phyloP scores from a whole-genome alignment of 1,140 invertebrate genomes.

The Schmidtea mediterranea region DNA sequence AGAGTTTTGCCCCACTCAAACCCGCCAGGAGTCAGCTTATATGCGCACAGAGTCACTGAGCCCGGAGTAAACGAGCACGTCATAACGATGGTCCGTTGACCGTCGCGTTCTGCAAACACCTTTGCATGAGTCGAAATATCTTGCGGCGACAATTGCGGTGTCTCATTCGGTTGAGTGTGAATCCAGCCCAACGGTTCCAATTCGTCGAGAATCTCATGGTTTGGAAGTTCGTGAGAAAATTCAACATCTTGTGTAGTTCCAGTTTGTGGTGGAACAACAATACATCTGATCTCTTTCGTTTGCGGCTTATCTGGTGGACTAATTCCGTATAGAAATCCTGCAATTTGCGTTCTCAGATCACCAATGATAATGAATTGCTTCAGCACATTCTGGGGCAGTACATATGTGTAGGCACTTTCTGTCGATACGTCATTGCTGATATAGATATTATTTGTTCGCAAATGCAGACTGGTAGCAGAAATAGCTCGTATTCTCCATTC shows the following conservation, averaged over 20 bases:
- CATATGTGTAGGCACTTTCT: constrained; percentile 93
- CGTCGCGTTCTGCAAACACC: constrained; percentile 93
- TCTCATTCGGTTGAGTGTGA: constrained; percentile 94
- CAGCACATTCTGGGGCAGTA: constrained; percentile 84
- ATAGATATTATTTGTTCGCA: constrained; percentile 95
- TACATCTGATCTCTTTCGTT: constrained; percentile 90
- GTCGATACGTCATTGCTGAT: constrained; percentile 96
- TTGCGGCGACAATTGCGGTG: constrained; percentile 87
- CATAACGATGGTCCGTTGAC: constrained; percentile 94
- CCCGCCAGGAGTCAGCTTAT: too few species aligned
- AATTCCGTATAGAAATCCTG: constrained; percentile 77
- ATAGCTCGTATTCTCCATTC: constrained; percentile 95
- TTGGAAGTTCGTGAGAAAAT: constrained; percentile 57
- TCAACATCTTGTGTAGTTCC: constrained; percentile 94
- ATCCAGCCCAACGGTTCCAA: constrained; percentile 55
- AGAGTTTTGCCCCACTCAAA: constrained; percentile 79
- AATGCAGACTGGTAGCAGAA: constrained; percentile 84
- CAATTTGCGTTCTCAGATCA: constrained; percentile 78
- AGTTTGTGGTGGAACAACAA: constrained; percentile 91
- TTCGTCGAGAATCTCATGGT: constrained; percentile 55
- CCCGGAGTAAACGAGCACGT: constrained; percentile 70
- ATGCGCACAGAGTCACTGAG: too few species aligned
- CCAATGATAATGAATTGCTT: constrained; percentile 99
- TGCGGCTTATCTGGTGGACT: constrained; percentile 90
- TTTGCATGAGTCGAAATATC: constrained; percentile 86